Base-by-base conservation (phyloP, 2,113 vertebrate genomes). In the Notothenia coriiceps region DNA sequence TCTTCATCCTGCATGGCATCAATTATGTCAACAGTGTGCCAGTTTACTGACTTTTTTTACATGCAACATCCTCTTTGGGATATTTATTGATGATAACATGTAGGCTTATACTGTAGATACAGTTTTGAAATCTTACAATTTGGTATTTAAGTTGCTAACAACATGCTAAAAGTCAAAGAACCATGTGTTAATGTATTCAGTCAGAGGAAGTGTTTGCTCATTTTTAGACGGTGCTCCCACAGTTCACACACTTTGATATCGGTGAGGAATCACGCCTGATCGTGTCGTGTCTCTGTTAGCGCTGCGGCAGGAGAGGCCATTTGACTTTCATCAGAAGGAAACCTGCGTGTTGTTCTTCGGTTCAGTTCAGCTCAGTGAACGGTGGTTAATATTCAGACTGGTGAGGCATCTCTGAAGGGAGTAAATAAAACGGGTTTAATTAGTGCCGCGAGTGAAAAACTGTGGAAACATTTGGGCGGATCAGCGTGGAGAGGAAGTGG, bases 401-500 rank as follows among this genome's bases (percentile, higher is more conserved):
- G 33, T 2, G 76, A 74, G n/a, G 80, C 51, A 43, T 78, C 62
- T 78, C 74, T 60, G 70, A 88, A 74, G 64, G 29, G 70, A 75
- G 79, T 73, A 79, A 77, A 80, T 72, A 79, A 72, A 74, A 83
- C 43, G n/a, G 51, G 63, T 90, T 90, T 77, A 71, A 82, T 86
- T 70, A 76, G 70, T 47, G 55, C 76, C 65, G 65, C 78, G 79
- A 77, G 76, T 83, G 52, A 61, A 82, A 78, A 72, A 76, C 25
- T 17, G 61, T 61, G 87, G 89, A 89, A 90, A 89, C 77, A 74
- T 87, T 79, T 78, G 81, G 74, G 72, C 20, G 10, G 73, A 82
- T 33, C 83, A 85, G 80, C 62, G 17, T 76, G 78, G 43, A 83
- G 57, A 82, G 92, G 88, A 93, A 88, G 74, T 59, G 51, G 71